phyloP scores from a whole-genome alignment of 2,888 invertebrate species.

The Orgyia antiqua region DNA sequence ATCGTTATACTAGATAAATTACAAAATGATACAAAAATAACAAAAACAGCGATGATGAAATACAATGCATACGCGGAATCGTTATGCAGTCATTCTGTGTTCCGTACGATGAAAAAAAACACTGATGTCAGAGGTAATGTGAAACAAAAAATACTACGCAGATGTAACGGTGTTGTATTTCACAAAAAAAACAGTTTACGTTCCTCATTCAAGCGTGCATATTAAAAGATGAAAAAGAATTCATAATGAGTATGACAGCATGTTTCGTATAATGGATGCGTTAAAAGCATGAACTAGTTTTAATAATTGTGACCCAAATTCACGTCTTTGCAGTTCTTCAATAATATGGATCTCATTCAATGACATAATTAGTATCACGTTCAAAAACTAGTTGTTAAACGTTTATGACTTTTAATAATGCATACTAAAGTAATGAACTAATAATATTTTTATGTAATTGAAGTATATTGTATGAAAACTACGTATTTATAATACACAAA shows the following conservation, averaged over 20 bases:
- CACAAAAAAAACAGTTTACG: slow-evolving; percentile 12
- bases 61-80: slow-evolving; percentile 9
- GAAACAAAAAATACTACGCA: slow-evolving; percentile 13
- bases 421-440: too few relatives aligned
- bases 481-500: too few relatives aligned
- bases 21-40: slow-evolving; percentile 5
- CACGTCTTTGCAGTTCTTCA: neutral
- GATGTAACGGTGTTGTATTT: slow-evolving; percentile 21
- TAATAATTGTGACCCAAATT: neutral
- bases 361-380: too few relatives aligned
- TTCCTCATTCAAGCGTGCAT: slow-evolving; percentile 11
- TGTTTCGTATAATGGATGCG: slow-evolving; percentile 6
- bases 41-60: slow-evolving; percentile 13
- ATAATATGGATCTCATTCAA: too few relatives aligned
- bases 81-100: slow-evolving; percentile 9
- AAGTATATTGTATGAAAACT: too few relatives aligned
- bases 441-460: too few relatives aligned
- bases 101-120: slow-evolving; percentile 9
- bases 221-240: slow-evolving; percentile 13
- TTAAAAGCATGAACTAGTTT: slow-evolving; percentile 5
- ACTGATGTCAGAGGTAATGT: slow-evolving; percentile 9
- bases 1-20: too few relatives aligned
- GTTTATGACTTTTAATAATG: too few relatives aligned
- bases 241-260: slow-evolving; percentile 3
- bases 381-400: too few relatives aligned